Evolutionary conservation across 1,140 invertebrate genomes (phyloP), one percentile per base, ranked within the genome.

Genomic region (Drosophila carrolli): DNA sequence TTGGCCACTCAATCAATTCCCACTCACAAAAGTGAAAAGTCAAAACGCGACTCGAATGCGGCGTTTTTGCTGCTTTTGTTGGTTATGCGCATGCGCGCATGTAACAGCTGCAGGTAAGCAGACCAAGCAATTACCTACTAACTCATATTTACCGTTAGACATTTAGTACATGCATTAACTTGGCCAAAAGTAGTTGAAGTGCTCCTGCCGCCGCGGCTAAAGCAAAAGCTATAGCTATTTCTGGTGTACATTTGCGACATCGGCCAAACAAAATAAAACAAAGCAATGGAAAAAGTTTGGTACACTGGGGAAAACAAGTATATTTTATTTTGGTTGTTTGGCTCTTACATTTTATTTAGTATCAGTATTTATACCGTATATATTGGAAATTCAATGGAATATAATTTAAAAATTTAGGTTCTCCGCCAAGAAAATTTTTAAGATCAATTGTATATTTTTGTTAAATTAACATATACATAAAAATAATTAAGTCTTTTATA

Each of bases 91-190:
- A 77, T 74, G 79, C 54, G 58, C 58, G 75, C 68, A 79, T 76
- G 78, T 47, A 82, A 65, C 41, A 78, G 79, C 57, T 78, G 74
- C 62, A 78, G 54, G 71, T 75, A 80, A 79, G 75, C 75, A 77
- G 75, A 68, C 73, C 61, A 78, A 75, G 80, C 83, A 88, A 88
- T 88, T 88, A 88, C 83, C 84, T 88, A 88, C 72, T 88, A 88
- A 88, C 84, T 88, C 84, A 88, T 88, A 88, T 88, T 88, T 88
- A 88, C 83, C 51, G 84, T 81, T 72, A 68, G 84, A 88, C 84
- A 88, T 89, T 89, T 84, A 88, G 84, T 88, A 89, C 84, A 89
- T 77, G 84, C 84, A 88, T 89, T 89, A 88, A 88, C 72, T 83
- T 75, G 71, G 72, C 72, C 74, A 57, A 57, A 67, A 50, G 63